These are phyloP conservation scores for Dolichomitus sp. DNA, from an alignment of 2,888 invertebrate species.

Conservation along the genomic window DNA sequence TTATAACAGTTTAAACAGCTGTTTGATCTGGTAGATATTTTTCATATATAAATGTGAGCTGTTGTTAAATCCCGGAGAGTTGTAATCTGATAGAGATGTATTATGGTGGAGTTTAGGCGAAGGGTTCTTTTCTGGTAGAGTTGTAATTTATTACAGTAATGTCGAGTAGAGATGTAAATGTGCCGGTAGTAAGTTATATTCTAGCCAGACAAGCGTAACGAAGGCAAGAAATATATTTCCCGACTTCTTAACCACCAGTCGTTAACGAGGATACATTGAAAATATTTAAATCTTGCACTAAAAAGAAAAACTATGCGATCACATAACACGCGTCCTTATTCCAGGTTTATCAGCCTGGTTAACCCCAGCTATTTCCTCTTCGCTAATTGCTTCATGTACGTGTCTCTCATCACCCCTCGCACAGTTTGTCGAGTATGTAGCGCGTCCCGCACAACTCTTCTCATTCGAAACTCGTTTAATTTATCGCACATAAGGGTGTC, in stretches of 20 bases:
- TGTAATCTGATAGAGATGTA: no score
- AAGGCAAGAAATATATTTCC: not conserved
- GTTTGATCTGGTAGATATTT: no score
- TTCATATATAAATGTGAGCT: no score
- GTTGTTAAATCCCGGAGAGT: no score
- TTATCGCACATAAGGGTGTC: slow-evolving; percentile 12
- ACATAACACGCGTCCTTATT: slow-evolving; percentile 8
- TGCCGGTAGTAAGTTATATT: not conserved
- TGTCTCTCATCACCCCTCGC: not conserved
- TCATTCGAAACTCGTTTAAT: slow-evolving; percentile 36
- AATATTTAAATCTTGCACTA: not conserved
- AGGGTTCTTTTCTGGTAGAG: no score
- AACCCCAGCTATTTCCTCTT: slow-evolving; percentile 1
- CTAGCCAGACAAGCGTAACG: not conserved
- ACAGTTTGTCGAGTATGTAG: not conserved
- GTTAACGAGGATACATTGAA: slow-evolving; percentile 6
- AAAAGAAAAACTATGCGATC: slow-evolving; percentile 1
- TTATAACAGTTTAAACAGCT: no score
- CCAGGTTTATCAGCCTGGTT: not conserved
- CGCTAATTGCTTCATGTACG: not conserved
- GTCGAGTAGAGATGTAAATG: not conserved
- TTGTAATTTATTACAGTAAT: no score
- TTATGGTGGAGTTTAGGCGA: no score
- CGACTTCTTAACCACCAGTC: not conserved
- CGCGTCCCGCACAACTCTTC: slow-evolving; percentile 13